phyloP scores from a whole-genome alignment of 2,113 vertebrate species.

The Chascanopsetta lugubris region DNA sequence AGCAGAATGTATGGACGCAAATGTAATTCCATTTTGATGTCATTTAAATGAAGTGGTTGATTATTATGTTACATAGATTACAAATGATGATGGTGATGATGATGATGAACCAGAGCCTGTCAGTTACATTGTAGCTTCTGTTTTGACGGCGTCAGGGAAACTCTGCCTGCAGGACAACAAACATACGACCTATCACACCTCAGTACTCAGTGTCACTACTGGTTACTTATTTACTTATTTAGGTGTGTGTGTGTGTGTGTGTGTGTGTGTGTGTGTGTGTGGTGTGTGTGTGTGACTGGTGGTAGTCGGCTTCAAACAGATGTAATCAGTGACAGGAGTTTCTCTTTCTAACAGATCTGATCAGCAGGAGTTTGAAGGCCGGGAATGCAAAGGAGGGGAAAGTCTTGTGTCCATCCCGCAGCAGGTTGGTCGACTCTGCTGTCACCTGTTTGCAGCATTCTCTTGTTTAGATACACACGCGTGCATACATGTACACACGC shows the following conservation, averaged over 20 bases:
- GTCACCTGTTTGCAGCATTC: conserved; percentile 1
- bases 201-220: not conserved
- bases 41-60: not conserved
- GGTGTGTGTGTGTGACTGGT: too few relatives aligned
- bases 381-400: conserved; percentile 10
- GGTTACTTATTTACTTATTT: conserved; percentile 8
- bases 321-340: conserved; percentile 9
- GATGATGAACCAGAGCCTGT: not conserved
- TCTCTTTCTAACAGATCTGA: conserved; percentile 18
- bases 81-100: not conserved
- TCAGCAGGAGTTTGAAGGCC: conserved; percentile 8
- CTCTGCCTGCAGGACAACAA: not conserved
- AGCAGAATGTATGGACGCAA: not conserved
- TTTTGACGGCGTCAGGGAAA: not conserved
- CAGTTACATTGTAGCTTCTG: conserved; percentile 3
- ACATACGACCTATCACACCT: not conserved
- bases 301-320: conserved; percentile 1
- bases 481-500: not conserved
- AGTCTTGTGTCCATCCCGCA: not conserved
- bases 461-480: too few relatives aligned
- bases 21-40: not conserved
- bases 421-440: not conserved
- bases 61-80: not conserved
- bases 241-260: too few relatives aligned
- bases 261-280: too few relatives aligned